phyloP scores from a whole-genome alignment of 1,140 invertebrate genomes.

The Belonocnema kinseyi region DNA sequence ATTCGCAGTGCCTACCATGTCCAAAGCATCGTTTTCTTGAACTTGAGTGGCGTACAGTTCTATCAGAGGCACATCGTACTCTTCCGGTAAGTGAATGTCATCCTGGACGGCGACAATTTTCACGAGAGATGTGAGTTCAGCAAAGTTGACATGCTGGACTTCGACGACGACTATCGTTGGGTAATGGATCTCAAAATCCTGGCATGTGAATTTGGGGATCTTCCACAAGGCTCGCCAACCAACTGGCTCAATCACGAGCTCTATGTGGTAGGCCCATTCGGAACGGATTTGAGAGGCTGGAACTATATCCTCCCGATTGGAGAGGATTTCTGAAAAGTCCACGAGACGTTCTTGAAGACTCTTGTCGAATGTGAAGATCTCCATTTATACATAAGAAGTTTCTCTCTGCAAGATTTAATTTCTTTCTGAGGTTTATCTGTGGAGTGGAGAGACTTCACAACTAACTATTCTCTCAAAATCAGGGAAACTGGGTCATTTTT shows the following conservation, averaged over 20 bases:
- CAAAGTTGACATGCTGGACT: constrained; percentile 74
- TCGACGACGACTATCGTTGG: constrained; percentile 78
- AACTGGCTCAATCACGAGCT: constrained; percentile 77
- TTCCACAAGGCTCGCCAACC: constrained; percentile 82
- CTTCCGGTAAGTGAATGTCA: constrained; percentile 78
- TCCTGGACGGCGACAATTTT: constrained; percentile 79
- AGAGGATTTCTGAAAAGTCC: constrained; percentile 77
- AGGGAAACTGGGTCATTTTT: too few species aligned
- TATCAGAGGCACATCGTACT: constrained; percentile 76
- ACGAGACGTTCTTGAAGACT: constrained; percentile 76
- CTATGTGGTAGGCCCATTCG: constrained; percentile 78
- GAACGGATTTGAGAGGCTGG: constrained; percentile 75
- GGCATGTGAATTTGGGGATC: constrained; percentile 77
- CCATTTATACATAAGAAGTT: constrained; percentile 60
- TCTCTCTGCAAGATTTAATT: not conserved
- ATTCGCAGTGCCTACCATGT: constrained; percentile 71
- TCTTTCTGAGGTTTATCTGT: too few species aligned
- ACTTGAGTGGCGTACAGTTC: constrained; percentile 78
- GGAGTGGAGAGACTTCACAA: too few species aligned
- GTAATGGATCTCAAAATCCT: constrained; percentile 77
- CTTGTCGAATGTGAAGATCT: constrained; percentile 79
- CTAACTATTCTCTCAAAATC: too few species aligned
- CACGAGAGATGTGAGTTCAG: constrained; percentile 74
- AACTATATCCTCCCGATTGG: constrained; percentile 66
- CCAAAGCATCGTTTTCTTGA: constrained; percentile 76